Evolutionary conservation across 2,113 vertebrate genomes (phyloP).

Genomic region (Macrotis lagotis): DNA sequence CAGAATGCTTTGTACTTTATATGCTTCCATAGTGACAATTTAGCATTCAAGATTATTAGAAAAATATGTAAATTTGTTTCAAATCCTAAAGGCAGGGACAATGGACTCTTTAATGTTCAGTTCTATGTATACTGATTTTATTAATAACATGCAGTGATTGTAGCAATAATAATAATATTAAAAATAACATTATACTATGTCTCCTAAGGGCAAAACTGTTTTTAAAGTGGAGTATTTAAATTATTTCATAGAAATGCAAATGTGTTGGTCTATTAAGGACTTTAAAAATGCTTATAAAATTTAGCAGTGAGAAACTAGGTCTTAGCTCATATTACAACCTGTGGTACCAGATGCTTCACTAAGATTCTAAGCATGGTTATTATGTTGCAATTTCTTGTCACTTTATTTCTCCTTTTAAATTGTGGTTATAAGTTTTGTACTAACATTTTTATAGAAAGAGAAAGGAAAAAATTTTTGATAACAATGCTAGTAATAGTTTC

Average conservation of each 20-base stretch:
- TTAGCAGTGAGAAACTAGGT: background rate
- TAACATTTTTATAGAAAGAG: background rate
- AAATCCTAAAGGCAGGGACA: background rate
- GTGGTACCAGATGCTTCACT: background rate
- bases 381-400: background rate
- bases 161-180: background rate
- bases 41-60: background rate
- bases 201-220: background rate
- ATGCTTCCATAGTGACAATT: conserved; percentile 5
- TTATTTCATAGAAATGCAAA: background rate
- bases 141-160: background rate
- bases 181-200: background rate
- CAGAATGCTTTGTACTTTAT: conserved; percentile 17
- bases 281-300: conserved; percentile 6
- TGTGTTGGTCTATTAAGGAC: background rate
- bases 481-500: background rate
- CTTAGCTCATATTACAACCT: background rate
- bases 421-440: background rate
- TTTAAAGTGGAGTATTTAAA: conserved; percentile 3
- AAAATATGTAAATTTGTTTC: background rate
- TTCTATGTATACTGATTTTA: background rate
- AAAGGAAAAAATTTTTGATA: background rate
- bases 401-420: conserved; percentile 21
- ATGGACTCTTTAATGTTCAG: background rate
- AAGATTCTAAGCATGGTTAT: background rate